Evolutionary conservation across 2,113 vertebrate genomes (phyloP).

Genomic region (Ailuropoda melanoleuca): DNA sequence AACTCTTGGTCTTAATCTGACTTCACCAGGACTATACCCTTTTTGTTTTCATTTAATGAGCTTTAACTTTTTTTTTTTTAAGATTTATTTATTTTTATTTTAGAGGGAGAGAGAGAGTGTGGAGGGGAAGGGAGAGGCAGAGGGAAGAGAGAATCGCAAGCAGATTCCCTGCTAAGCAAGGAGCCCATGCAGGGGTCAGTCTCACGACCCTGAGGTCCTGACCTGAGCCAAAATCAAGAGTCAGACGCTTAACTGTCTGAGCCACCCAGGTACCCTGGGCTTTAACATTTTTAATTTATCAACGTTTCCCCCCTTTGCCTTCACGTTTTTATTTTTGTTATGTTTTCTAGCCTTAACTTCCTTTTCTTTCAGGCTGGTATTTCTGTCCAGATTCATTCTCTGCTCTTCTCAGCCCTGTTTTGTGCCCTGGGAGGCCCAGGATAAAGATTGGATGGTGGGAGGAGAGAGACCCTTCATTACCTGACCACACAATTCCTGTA

Average conservation of each 20-base stretch:
- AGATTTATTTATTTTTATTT: not conserved
- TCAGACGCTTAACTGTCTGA: not conserved
- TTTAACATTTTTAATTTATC: not conserved
- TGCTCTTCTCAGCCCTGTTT: not conserved
- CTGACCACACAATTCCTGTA: fast-evolving
- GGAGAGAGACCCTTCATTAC: not conserved
- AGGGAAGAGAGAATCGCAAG: not conserved
- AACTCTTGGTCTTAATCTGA: not conserved
- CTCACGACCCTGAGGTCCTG: not conserved
- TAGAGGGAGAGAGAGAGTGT: not conserved
- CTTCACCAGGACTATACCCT: not conserved
- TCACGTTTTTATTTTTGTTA: not conserved
- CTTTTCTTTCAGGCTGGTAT: not conserved
- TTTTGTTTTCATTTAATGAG: not conserved
- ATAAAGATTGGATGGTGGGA: too few relatives aligned
- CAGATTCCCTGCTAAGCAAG: not conserved
- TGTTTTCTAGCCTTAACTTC: not conserved
- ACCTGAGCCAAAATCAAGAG: not conserved
- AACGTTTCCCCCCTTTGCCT: not conserved
- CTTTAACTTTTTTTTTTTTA: not conserved
- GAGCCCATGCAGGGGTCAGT: not conserved
- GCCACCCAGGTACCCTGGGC: not conserved
- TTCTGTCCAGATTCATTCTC: not conserved
- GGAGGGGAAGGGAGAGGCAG: not conserved
- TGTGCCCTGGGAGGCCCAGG: not conserved